A percentile compares a stretch with the other conserved stretches of the same genome.
These are phyloP conservation scores for Chloroceryle inda DNA, from an alignment of 2,797 vertebrate species.

Conservation along the genomic window DNA sequence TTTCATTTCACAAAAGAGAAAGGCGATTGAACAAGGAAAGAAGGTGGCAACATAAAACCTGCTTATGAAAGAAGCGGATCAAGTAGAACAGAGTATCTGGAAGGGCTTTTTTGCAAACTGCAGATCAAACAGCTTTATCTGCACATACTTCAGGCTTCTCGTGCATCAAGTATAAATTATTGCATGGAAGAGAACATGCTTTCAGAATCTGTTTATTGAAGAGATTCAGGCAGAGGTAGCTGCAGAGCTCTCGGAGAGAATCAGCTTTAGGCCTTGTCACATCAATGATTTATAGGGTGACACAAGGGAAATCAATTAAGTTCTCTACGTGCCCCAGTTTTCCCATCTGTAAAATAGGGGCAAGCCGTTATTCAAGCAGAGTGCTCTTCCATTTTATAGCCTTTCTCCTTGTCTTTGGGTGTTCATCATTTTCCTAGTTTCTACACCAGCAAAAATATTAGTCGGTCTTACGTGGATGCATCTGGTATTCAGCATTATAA, in stretches of 20 bases:
- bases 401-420: neutral
- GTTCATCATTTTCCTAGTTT: neutral
- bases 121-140: slow-evolving; percentile 56
- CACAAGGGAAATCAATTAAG: slow-evolving; percentile 70
- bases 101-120: slow-evolving; percentile 47
- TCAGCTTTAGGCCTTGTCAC: slow-evolving; percentile 72
- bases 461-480: neutral
- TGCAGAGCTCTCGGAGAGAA: slow-evolving; percentile 47
- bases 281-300: slow-evolving; percentile 72
- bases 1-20: slow-evolving; percentile 49
- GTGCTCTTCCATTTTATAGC: slow-evolving; percentile 16
- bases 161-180: slow-evolving; percentile 55
- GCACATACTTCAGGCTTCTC: slow-evolving; percentile 44
- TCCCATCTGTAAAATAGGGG: slow-evolving; percentile 57
- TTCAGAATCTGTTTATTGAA: slow-evolving; percentile 65
- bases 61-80: slow-evolving; percentile 12
- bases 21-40: slow-evolving; percentile 11
- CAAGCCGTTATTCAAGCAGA: slow-evolving; percentile 37
- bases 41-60: neutral
- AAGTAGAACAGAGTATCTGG: slow-evolving; percentile 32
- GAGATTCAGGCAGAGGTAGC: slow-evolving; percentile 37
- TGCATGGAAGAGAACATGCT: slow-evolving; percentile 54
- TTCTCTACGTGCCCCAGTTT: slow-evolving; percentile 55
- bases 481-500: neutral
- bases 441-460: neutral